Base-by-base conservation (phyloP, 2,888 invertebrate species). In the Steromphala cineraria region DNA sequence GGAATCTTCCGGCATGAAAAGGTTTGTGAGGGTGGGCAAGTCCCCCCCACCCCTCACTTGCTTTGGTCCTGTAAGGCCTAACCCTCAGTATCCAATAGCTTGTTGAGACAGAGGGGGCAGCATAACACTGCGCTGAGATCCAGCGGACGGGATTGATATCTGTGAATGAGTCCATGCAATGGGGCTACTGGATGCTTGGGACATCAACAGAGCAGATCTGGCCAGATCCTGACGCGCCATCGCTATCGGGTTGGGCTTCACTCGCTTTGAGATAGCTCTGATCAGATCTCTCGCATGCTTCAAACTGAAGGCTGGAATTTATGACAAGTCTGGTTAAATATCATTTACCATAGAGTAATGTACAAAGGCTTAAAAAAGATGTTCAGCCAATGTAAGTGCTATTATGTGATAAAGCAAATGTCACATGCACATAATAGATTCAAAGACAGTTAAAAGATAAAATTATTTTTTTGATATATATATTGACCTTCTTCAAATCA, bases 261-360 rank as follows among this genome's bases (percentile, higher is more conserved):
- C 92, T 40, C 90, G 88, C 84, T 91, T 91, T 19, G 91, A 88
- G 80, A 93, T 92, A 52, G 92, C 92, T 67, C 92, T 87, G 74
- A 93, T 89, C n/a, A 93, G 85, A 80, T 93, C 92, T 28, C 92
- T 83, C 0, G 92, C 87, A 82, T 92, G 92, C 84, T 93, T 93
- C 81, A 93, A 83, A 79, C 89, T 92, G 88, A 90, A 92, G 1
- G 92, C 92, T 92, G 87, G 4, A 86, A 85, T 76, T 79, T 19
- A 83, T 10, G 52, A 46, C 36, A 53, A 13, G 40, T 55, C 21
- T 53, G 52, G 46, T 5, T 75, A 13, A 10, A 46, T 1, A n/a
- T 2, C 0, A n/a, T 24, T 7, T 7, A 21, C 21, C 19, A 24
- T 71, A 31, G 2, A 67, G 21, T n/a, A 21, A 67, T 28, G 17